Evolutionary conservation across 2,888 invertebrate genomes (phyloP).

Genomic region (Smittia sp.): DNA sequence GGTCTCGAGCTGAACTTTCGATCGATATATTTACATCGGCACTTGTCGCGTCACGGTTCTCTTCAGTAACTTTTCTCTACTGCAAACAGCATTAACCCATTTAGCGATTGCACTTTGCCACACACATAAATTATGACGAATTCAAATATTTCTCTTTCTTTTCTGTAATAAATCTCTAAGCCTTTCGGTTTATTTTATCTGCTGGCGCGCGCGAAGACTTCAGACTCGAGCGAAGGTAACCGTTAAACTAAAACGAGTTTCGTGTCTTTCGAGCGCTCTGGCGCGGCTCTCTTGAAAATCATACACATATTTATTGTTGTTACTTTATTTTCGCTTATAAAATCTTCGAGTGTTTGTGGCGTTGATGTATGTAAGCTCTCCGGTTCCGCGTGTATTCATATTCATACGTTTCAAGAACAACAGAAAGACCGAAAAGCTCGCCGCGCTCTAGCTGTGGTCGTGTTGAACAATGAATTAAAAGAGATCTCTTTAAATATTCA

Average conservation of each 20-base stretch:
- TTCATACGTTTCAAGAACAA: neutral
- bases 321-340: slow-evolving; percentile 11
- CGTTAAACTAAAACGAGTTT: slow-evolving; percentile 39
- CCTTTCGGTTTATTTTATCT: neutral
- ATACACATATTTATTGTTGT: neutral
- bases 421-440: neutral
- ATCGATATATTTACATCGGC: neutral
- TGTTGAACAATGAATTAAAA: slow-evolving; percentile 11
- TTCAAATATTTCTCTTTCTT: slow-evolving; percentile 8
- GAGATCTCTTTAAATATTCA: slow-evolving; percentile 11
- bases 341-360: slow-evolving; percentile 3
- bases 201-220: neutral
- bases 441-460: neutral
- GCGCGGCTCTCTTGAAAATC: neutral
- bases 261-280: slow-evolving; percentile 20
- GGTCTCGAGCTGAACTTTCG: neutral
- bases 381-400: slow-evolving; percentile 15
- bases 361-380: slow-evolving; percentile 5
- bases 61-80: neutral
- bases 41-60: neutral
- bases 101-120: neutral
- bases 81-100: neutral
- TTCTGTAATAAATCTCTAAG: neutral
- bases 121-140: neutral
- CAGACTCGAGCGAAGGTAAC: slow-evolving; percentile 19